These are phyloP conservation scores for Arothron firmamentum DNA, from an alignment of 2,113 vertebrate species.

Conservation along the genomic window DNA sequence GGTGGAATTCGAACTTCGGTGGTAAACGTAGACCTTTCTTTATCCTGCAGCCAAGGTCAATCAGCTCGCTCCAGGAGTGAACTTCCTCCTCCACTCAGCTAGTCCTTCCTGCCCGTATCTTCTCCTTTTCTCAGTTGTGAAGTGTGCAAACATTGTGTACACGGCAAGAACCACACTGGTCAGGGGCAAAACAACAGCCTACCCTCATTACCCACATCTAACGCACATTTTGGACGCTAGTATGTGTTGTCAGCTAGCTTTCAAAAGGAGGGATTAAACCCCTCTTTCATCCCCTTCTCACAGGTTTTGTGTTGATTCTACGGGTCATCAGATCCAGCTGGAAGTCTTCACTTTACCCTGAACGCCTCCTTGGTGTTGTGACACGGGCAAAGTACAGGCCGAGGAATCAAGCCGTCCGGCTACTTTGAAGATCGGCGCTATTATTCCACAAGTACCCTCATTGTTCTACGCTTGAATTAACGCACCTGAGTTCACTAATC, in stretches of 20 bases:
- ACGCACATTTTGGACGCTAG: slow-evolving; percentile 55
- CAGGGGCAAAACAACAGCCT: slow-evolving; percentile 40
- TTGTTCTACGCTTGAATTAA: slow-evolving; percentile 67
- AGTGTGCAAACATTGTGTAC: slow-evolving; percentile 49
- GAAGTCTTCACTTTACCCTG: slow-evolving; percentile 51
- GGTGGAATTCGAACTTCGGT: too few relatives aligned
- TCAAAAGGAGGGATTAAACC: slow-evolving; percentile 62
- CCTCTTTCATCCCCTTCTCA: slow-evolving; percentile 68
- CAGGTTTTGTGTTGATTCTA: slow-evolving; percentile 54
- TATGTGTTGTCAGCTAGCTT: slow-evolving; percentile 55
- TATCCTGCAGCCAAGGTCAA: neutral
- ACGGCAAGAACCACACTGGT: slow-evolving; percentile 20
- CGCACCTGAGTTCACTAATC: slow-evolving; percentile 69
- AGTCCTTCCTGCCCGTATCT: slow-evolving; percentile 6
- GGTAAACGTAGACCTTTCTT: too few relatives aligned
- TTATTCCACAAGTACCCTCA: slow-evolving; percentile 58
- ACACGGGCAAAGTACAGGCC: slow-evolving; percentile 50
- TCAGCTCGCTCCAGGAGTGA: neutral
- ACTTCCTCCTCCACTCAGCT: neutral
- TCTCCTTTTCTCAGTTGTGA: slow-evolving; percentile 22
- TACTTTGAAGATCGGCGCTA: slow-evolving; percentile 65
- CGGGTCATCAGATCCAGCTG: slow-evolving; percentile 61
- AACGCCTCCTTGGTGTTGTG: slow-evolving; percentile 55
- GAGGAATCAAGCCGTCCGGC: slow-evolving; percentile 42
- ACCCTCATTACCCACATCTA: slow-evolving; percentile 68